A percentile compares a stretch with the other conserved stretches of the same genome.
These are phyloP conservation scores for Norana najaformis DNA, from an alignment of 2,888 invertebrate genomes.

Conservation along the genomic window DNA sequence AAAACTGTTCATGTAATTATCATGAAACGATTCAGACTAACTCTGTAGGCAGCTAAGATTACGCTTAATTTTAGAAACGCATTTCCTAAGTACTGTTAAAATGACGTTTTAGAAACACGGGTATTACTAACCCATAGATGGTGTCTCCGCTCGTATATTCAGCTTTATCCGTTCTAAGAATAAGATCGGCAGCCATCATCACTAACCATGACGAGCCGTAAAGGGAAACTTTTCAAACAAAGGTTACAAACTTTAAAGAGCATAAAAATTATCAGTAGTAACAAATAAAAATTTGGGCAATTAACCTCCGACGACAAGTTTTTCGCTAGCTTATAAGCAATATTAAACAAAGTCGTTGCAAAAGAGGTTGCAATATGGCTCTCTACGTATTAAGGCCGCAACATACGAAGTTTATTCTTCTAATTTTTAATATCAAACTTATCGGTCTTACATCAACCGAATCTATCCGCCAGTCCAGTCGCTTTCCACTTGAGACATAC, in stretches of 20 bases:
- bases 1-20: neutral
- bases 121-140: constrained; percentile 19
- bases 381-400: neutral
- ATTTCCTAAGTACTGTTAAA: neutral
- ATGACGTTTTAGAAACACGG: neutral
- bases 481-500: too few species aligned
- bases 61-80: neutral
- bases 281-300: neutral
- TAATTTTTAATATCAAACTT: too few species aligned
- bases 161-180: constrained; percentile 3
- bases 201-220: neutral
- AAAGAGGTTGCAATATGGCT: neutral
- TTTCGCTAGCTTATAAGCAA: neutral
- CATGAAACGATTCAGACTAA: neutral
- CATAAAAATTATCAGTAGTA: neutral
- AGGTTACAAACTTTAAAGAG: neutral
- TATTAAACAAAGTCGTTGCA: neutral
- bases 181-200: neutral
- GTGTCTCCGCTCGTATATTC: constrained; percentile 24
- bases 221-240: neutral
- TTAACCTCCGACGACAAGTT: too few species aligned
- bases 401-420: neutral
- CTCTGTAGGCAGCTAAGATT: neutral
- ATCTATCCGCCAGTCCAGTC: too few species aligned
- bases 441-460: too few species aligned